phyloP scores from a whole-genome alignment of 2,797 vertebrate species.

The Scleropages formosus region DNA sequence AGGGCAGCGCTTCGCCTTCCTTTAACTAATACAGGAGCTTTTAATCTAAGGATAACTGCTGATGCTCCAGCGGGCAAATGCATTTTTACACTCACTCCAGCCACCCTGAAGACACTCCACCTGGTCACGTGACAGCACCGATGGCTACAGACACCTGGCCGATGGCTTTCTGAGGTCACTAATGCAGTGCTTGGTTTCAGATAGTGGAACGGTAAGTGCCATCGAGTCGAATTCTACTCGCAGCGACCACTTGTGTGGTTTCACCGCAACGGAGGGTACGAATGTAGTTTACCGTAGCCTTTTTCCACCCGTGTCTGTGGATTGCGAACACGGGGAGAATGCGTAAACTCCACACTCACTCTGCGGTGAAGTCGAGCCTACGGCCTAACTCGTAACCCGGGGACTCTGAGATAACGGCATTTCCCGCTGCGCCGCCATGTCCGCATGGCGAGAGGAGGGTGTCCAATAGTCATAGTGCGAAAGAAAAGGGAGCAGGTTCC shows the following conservation, averaged over 20 bases:
- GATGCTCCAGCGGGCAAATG: neutral
- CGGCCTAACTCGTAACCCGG: no score
- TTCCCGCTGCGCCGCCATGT: no score
- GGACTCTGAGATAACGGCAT: no score
- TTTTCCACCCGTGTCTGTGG: no score
- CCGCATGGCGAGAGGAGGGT: neutral
- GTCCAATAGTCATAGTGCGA: neutral
- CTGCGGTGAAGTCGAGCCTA: no score
- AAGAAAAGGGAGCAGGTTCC: neutral
- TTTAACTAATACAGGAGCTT: conserved; percentile 37
- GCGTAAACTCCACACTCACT: no score
- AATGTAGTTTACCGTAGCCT: no score
- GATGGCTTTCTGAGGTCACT: conserved; percentile 38
- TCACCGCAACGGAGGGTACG: no score
- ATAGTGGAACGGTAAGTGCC: no score
- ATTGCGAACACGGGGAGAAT: no score
- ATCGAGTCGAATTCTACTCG: no score
- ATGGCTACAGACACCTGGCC: conserved; percentile 33
- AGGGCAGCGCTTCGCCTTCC: conserved; percentile 38
- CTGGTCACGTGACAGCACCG: conserved; percentile 18
- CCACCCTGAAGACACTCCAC: conserved; percentile 15
- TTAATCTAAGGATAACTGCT: conserved; percentile 33
- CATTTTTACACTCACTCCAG: neutral
- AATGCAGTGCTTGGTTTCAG: conserved; percentile 33
- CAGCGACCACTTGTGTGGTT: no score